These are phyloP conservation scores for Chelonus insularis DNA, from an alignment of 1,140 invertebrate genomes.

Conservation along the genomic window DNA sequence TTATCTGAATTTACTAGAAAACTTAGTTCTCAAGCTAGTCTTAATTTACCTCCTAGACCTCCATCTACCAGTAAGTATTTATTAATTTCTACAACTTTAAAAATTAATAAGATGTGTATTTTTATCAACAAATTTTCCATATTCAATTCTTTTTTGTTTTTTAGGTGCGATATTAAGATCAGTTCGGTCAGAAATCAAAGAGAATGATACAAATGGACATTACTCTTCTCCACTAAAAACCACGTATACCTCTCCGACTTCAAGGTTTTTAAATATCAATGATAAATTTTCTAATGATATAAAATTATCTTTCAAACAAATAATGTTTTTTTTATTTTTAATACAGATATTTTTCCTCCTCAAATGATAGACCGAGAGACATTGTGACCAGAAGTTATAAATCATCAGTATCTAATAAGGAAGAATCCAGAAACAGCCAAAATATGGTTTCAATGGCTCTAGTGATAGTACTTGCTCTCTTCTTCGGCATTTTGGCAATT, in stretches of 20 bases:
- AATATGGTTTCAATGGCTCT: constrained; percentile 69
- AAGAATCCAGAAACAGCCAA: constrained; percentile 54
- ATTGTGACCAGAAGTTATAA: constrained; percentile 47
- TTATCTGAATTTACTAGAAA: constrained; percentile 68
- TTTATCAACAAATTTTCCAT: constrained; percentile 17
- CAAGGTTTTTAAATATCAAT: constrained; percentile 41
- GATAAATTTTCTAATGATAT: constrained; percentile 7
- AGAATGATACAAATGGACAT: constrained; percentile 55
- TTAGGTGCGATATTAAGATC: constrained; percentile 44
- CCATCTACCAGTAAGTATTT: constrained; percentile 43
- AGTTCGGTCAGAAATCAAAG: constrained; percentile 47
- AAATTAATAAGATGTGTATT: neutral
- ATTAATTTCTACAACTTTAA: neutral
- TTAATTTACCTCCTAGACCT: constrained; percentile 48
- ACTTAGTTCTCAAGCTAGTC: constrained; percentile 61
- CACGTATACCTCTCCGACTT: constrained; percentile 41
- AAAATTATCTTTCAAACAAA: no score
- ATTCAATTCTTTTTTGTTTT: constrained; percentile 24
- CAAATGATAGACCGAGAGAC: constrained; percentile 48
- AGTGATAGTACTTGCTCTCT: constrained; percentile 64
- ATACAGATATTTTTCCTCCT: constrained; percentile 42
- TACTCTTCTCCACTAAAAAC: constrained; percentile 47
- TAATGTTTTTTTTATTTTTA: neutral
- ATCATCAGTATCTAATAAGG: constrained; percentile 37
- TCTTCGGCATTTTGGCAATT: constrained; percentile 68